Conservation (phyloP, 2,113 vertebrate species). For the Vimba vimba region DNA sequence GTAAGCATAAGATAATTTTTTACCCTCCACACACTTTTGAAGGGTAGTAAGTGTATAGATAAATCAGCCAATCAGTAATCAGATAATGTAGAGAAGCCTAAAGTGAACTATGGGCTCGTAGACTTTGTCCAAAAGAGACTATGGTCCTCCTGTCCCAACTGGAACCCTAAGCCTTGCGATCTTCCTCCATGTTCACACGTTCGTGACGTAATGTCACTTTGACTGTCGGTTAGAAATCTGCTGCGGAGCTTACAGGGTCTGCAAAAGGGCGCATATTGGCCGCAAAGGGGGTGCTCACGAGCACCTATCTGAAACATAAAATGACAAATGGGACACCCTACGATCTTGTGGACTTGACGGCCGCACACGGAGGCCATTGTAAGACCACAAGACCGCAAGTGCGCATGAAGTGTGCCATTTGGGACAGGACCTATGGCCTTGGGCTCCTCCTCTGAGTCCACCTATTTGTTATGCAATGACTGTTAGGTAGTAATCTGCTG, state of each 20-base stretch:
- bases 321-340: no score
- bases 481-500: background rate
- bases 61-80: background rate
- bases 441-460: background rate
- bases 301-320: no score
- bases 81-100: background rate
- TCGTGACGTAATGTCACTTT: background rate
- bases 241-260: background rate
- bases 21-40: conserved; percentile 2
- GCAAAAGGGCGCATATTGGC: no score
- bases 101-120: background rate
- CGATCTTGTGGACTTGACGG: no score
- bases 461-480: background rate
- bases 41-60: background rate
- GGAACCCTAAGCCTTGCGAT: background rate
- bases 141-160: background rate
- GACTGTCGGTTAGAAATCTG: background rate
- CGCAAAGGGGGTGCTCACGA: no score
- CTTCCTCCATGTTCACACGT: background rate
- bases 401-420: no score
- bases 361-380: no score
- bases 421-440: background rate
- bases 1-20: background rate
- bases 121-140: no score
- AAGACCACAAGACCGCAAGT: no score